Evolutionary conservation across 2,888 invertebrate genomes (phyloP).

Genomic region (Gandaritis pyraliata): DNA sequence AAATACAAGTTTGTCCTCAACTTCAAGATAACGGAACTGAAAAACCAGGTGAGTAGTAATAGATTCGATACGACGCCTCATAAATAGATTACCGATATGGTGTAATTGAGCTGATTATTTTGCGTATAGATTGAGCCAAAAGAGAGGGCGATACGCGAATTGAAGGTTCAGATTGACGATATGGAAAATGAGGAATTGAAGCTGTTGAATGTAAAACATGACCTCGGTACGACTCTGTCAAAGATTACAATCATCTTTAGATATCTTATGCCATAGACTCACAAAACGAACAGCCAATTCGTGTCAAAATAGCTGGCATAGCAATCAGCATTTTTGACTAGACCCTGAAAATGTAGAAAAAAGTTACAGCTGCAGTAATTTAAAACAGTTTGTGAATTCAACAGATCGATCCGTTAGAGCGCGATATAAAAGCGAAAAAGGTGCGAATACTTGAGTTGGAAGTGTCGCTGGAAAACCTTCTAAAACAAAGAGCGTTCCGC

Average conservation of each 20-base stretch:
- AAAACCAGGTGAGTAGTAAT: slow-evolving; percentile 84
- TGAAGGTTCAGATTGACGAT: slow-evolving; percentile 91
- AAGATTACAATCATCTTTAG: slow-evolving; percentile 24
- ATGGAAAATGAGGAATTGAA: slow-evolving; percentile 93
- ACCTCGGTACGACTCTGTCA: slow-evolving; percentile 67
- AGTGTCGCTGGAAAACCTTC: slow-evolving; percentile 90
- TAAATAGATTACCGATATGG: slow-evolving; percentile 1
- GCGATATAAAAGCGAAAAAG: slow-evolving; percentile 92
- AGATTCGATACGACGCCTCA: slow-evolving; percentile 17
- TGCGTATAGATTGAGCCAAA: slow-evolving; percentile 90
- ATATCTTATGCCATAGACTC: slow-evolving; percentile 26
- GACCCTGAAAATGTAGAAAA: slow-evolving; percentile 48
- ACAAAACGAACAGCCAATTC: neutral
- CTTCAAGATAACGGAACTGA: slow-evolving; percentile 94
- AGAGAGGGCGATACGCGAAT: slow-evolving; percentile 90
- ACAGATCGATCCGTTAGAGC: slow-evolving; percentile 93
- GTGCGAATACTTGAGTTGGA: slow-evolving; percentile 93
- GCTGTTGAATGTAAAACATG: slow-evolving; percentile 80
- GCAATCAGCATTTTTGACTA: slow-evolving; percentile 5
- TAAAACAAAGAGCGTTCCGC: slow-evolving; percentile 88
- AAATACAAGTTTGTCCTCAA: slow-evolving; percentile 96
- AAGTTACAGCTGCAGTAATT: slow-evolving; percentile 73
- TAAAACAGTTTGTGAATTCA: slow-evolving; percentile 40
- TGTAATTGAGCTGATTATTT: slow-evolving; percentile 18
- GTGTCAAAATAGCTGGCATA: neutral